Conservation (phyloP, 2,888 invertebrate genomes). For the Diarsia dahlii region DNA sequence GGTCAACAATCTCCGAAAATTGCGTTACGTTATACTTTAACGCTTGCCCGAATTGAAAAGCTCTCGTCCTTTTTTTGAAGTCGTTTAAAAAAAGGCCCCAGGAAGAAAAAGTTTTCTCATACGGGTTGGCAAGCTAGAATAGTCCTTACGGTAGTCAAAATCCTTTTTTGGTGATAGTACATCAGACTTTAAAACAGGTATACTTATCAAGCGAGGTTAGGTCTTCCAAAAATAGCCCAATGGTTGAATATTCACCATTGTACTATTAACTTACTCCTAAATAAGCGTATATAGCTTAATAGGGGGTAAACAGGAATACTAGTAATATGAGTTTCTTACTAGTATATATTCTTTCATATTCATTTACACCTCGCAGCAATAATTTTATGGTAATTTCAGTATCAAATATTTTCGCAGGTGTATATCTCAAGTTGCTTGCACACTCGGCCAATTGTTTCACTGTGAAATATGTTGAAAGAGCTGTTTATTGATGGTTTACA, state of each 20-base stretch:
- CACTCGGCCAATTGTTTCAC: slow-evolving; percentile 55
- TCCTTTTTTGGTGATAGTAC: too few species aligned
- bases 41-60: too few species aligned
- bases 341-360: neutral
- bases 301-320: neutral
- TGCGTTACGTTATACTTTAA: too few species aligned
- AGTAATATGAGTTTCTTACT: slow-evolving; percentile 1
- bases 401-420: slow-evolving; percentile 18
- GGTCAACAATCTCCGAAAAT: too few species aligned
- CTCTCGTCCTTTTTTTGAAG: too few species aligned
- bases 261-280: neutral
- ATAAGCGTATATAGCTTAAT: neutral
- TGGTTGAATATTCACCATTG: slow-evolving; percentile 12
- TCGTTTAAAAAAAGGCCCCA: too few species aligned
- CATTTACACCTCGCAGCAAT: slow-evolving; percentile 21
- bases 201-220: neutral
- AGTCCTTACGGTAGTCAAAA: too few species aligned
- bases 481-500: slow-evolving; percentile 31
- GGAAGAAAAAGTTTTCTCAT: too few species aligned
- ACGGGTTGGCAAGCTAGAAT: too few species aligned
- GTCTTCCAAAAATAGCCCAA: neutral
- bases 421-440: slow-evolving; percentile 41
- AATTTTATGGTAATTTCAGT: neutral
- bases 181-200: neutral
- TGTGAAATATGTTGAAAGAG: slow-evolving; percentile 44